Percentiles rank a stretch among this genome's conserved stretches.
These are phyloP conservation scores for Argyresthia albistria DNA, from an alignment of 2,888 invertebrate species.

Conservation along the genomic window DNA sequence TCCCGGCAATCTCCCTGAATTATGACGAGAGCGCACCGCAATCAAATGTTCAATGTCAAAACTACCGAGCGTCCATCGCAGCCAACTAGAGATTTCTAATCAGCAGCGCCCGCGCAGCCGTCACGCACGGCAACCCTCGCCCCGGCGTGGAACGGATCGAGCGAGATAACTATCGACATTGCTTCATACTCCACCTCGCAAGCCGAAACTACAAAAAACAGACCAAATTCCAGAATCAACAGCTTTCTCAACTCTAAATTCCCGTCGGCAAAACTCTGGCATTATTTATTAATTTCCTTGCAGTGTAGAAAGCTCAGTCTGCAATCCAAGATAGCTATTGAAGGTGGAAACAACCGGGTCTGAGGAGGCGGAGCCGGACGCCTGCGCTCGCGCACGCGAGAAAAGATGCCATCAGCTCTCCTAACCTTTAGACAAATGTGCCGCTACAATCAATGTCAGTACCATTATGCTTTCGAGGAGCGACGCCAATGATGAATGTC, in stretches of 20 bases:
- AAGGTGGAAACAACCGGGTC: conserved; percentile 12
- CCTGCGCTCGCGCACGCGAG: too few relatives aligned
- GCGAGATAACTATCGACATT: conserved; percentile 44
- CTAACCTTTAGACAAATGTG: conserved; percentile 34
- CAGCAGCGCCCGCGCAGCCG: conserved; percentile 20
- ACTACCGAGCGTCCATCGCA: conserved; percentile 27
- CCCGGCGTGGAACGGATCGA: conserved; percentile 39
- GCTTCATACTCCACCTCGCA: conserved; percentile 20
- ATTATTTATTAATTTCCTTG: neutral
- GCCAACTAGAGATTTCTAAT: conserved; percentile 53
- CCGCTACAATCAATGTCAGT: conserved; percentile 31
- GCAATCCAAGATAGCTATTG: conserved; percentile 5
- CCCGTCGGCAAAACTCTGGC: neutral
- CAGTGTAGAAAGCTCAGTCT: conserved; percentile 1
- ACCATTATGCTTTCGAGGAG: conserved; percentile 23
- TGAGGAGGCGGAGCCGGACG: conserved; percentile 10
- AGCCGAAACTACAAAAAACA: conserved; percentile 5
- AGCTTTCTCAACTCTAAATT: neutral
- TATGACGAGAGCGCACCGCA: neutral
- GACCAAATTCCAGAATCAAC: neutral
- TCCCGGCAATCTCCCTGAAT: too few relatives aligned
- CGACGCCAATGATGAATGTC: conserved; percentile 27
- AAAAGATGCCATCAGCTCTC: conserved; percentile 10
- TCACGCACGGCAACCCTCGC: conserved; percentile 40
- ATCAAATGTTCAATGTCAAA: conserved; percentile 20